A percentile compares a stretch with the other conserved stretches of the same genome.
phyloP scores from a whole-genome alignment of 2,888 invertebrate species.

The Thera britannica region DNA sequence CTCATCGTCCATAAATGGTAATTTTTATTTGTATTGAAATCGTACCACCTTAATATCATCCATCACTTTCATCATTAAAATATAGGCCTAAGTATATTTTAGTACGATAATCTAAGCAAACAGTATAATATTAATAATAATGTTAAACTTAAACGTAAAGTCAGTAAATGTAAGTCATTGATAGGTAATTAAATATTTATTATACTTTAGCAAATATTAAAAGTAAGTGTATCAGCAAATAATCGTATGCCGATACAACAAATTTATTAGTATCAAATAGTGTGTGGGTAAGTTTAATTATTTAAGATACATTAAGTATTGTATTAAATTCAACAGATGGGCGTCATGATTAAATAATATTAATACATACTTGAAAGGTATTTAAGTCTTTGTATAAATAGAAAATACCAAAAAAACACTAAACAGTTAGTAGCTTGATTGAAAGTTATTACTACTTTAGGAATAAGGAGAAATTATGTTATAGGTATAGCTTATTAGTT shows the following conservation, averaged over 20 bases:
- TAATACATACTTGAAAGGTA: slow-evolving; percentile 40
- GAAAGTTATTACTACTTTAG: neutral
- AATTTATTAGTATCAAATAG: neutral
- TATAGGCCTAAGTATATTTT: too few species aligned
- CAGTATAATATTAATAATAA: too few species aligned
- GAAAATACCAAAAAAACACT: slow-evolving; percentile 34
- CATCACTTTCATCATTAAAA: too few species aligned
- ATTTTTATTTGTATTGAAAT: too few species aligned
- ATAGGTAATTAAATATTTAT: too few species aligned
- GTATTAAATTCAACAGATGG: slow-evolving; percentile 28
- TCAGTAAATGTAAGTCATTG: too few species aligned
- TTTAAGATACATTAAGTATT: too few species aligned
- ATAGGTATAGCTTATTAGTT: neutral
- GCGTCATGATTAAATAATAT: slow-evolving; percentile 24
- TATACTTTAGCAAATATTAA: neutral
- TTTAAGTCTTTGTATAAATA: slow-evolving; percentile 34
- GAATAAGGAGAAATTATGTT: neutral
- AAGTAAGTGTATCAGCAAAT: slow-evolving; percentile 32
- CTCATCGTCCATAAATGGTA: too few species aligned
- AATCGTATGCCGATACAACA: slow-evolving; percentile 1
- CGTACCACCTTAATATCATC: too few species aligned
- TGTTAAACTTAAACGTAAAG: too few species aligned
- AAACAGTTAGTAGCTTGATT: neutral
- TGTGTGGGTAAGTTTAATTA: neutral
- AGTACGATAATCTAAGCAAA: too few species aligned